Conservation (phyloP, 2,113 vertebrate species). For the Rousettus leschenaultii region DNA sequence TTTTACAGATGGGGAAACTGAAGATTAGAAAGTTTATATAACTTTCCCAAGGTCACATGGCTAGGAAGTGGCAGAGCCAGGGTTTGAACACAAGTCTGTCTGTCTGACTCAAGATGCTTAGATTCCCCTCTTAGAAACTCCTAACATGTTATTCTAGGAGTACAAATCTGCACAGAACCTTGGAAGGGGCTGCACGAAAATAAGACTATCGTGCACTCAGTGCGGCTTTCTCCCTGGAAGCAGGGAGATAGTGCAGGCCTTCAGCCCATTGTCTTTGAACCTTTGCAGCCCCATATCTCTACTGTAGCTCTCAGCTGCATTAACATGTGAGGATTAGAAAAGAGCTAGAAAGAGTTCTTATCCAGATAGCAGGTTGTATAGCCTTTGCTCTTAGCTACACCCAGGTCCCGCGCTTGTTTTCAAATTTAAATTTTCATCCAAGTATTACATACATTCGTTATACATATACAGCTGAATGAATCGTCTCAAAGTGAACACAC, state of each 20-base stretch:
- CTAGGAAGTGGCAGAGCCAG: neutral
- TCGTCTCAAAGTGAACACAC: neutral
- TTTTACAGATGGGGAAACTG: slow-evolving; percentile 55
- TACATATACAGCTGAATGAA: neutral
- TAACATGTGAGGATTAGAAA: neutral
- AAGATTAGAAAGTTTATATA: slow-evolving; percentile 54
- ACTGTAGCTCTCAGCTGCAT: neutral
- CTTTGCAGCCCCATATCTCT: neutral
- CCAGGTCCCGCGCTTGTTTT: neutral
- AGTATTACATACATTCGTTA: neutral
- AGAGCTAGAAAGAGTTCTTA: neutral
- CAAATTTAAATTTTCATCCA: neutral
- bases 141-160: neutral
- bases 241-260: neutral
- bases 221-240: neutral
- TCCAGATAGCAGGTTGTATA: neutral
- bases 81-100: neutral
- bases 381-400: neutral
- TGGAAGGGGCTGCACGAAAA: neutral
- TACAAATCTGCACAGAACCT: neutral
- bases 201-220: neutral
- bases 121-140: neutral
- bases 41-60: slow-evolving; percentile 65
- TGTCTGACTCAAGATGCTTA: neutral
- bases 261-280: neutral